Conservation (phyloP, 37 sponge, comb jelly and placozoan species). For the Chondrilla cf. caribensis region DNA sequence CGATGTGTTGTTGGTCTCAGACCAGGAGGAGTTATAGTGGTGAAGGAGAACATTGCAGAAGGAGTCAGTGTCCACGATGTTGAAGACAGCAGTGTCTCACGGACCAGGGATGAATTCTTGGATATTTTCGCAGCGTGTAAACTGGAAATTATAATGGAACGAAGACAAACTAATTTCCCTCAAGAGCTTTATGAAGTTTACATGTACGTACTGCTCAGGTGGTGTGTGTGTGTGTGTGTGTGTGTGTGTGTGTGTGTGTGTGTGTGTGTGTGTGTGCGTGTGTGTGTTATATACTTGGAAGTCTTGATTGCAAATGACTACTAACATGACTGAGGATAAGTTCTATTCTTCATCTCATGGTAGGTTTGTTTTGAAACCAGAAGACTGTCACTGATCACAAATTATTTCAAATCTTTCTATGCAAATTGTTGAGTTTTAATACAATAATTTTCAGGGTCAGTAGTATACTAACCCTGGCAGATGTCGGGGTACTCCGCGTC, state of each 20-base stretch:
- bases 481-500: too few species aligned
- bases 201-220: constrained; percentile 65
- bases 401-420: too few species aligned
- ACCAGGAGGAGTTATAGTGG: constrained; percentile 71
- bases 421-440: too few species aligned
- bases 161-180: constrained; percentile 72
- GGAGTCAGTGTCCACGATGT: constrained; percentile 62
- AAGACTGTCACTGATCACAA: too few species aligned
- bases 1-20: constrained; percentile 58
- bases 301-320: not conserved
- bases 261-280: too few species aligned
- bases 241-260: constrained; percentile 16
- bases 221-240: constrained; percentile 12
- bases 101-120: constrained; percentile 47
- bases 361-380: too few species aligned
- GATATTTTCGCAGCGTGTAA: constrained; percentile 47
- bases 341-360: too few species aligned
- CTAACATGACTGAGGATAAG: not conserved
- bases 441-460: too few species aligned
- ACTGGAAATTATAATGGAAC: constrained; percentile 51
- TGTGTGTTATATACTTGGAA: too few species aligned
- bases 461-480: too few species aligned
- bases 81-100: constrained; percentile 81
- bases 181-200: constrained; percentile 47
- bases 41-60: constrained; percentile 86